These are phyloP conservation scores for Microcebus ravelobensis DNA, from an alignment of 2,113 vertebrate species.

Conservation along the genomic window DNA sequence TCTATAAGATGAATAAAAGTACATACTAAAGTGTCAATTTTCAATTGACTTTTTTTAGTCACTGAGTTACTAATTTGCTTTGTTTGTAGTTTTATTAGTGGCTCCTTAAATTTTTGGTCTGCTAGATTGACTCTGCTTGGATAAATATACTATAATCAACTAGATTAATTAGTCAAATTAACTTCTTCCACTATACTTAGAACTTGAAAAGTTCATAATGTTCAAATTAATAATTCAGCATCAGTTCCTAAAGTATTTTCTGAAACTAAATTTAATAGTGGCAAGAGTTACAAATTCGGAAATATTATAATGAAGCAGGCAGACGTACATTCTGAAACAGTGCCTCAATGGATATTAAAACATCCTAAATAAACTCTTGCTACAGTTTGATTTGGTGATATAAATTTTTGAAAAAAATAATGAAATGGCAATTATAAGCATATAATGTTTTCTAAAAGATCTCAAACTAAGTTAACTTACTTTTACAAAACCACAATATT, in stretches of 20 bases:
- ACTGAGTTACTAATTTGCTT: constrained; percentile 71
- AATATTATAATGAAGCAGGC: constrained; percentile 73
- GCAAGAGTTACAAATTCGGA: constrained; percentile 69
- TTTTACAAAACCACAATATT: not conserved
- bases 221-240: constrained; percentile 85
- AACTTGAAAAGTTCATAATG: constrained; percentile 82
- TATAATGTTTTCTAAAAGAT: not conserved
- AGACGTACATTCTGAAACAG: constrained; percentile 71
- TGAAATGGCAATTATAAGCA: constrained; percentile 43
- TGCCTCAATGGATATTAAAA: constrained; percentile 56
- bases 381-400: constrained; percentile 58
- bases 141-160: constrained; percentile 81
- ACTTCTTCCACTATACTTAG: constrained; percentile 78
- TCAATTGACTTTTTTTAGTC: constrained; percentile 78
- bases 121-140: constrained; percentile 66
- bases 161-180: constrained; percentile 81
- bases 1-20: constrained; percentile 24
- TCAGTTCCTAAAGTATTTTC: constrained; percentile 58
- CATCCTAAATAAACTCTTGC: constrained; percentile 64
- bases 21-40: constrained; percentile 58
- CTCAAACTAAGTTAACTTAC: not conserved
- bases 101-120: constrained; percentile 59
- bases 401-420: constrained; percentile 59
- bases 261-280: constrained; percentile 71
- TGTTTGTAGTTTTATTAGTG: constrained; percentile 75